Evolutionary conservation across 2,797 vertebrate species (phyloP).

Genomic region (Lepilemur septentrionalis): DNA sequence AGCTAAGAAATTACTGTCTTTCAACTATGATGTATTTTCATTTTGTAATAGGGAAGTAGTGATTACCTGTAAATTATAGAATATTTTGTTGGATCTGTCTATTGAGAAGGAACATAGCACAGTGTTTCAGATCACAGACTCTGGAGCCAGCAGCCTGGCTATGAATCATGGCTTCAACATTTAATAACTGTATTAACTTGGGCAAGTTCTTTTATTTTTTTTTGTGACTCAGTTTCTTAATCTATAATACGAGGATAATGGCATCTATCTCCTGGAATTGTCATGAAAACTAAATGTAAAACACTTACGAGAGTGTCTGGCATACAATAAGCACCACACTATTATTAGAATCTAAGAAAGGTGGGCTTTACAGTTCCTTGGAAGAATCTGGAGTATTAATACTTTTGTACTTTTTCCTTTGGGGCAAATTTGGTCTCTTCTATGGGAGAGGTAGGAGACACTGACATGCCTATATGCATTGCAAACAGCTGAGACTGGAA

Average conservation of each 20-base stretch:
- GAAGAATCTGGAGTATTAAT: neutral
- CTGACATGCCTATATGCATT: neutral
- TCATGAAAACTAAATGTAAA: neutral
- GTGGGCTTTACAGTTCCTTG: neutral
- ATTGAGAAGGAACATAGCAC: neutral
- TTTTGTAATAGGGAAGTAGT: neutral
- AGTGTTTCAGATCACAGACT: neutral
- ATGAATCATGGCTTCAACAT: neutral
- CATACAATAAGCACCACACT: neutral
- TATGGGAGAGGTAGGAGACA: neutral
- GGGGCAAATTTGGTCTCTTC: neutral
- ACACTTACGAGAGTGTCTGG: neutral
- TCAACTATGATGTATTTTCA: neutral
- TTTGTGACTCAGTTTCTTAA: neutral
- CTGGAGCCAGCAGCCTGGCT: neutral
- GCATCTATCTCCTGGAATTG: neutral
- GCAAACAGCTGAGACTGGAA: neutral
- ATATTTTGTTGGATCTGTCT: neutral
- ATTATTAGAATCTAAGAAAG: neutral
- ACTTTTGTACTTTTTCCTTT: neutral
- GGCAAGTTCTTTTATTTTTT: neutral
- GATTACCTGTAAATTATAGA: neutral
- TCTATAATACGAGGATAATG: neutral
- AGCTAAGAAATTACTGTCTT: neutral
- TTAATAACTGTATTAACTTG: neutral